Evolutionary conservation across 2,113 vertebrate genomes (phyloP), one percentile per base, ranked within the genome.

Genomic region (Rhinogobius similis): DNA sequence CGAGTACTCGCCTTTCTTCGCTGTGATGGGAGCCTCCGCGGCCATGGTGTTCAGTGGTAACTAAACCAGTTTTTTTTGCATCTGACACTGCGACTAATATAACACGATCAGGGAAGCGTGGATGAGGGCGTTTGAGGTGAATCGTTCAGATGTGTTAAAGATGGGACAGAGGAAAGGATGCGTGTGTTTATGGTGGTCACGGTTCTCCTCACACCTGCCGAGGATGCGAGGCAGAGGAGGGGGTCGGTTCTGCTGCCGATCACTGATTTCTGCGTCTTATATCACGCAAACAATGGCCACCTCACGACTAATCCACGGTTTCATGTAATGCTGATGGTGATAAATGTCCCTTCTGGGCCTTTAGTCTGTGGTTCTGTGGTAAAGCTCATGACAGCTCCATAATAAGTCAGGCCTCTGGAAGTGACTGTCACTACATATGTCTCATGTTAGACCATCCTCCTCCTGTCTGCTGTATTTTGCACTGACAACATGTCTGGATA

Each of bases 1-100:
- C 68, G 95, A 96, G 82, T 98, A 98, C 87, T 92, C 96, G 75
- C 76, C 96, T 69, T 98, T 98, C 93, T 98, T 98, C 91, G 97
- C 93, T 24, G 95, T 98, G 89, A 95, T 98, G 93, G 97, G 97
- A 90, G 97, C 96, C 77, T 95, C 97, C 53, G 89, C 92, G 69
- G 97, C 97, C 90, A 98, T 98, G 96, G 90, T 97, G 74, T 98
- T 98, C 86, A 98, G 97, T 89, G 97, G 95, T 96, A 92, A 95
- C 73, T 87, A 73, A 67, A 76, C 18, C 68, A 62, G 48, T 82
- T 52, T 46, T 67, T 48, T n/a, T 3, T 69, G 48, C 77, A 73
- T 62, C 67, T 48, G 36, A 73, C 79, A 38, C 7, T 46, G n/a
- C 12, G 50, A 13, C 8, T 0, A 1, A 0, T 23, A 10, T 4